Percentiles rank a stretch among this genome's conserved stretches.
phyloP scores from a whole-genome alignment of 2,888 invertebrate species.

The Lepidocyrtoides sp. region DNA sequence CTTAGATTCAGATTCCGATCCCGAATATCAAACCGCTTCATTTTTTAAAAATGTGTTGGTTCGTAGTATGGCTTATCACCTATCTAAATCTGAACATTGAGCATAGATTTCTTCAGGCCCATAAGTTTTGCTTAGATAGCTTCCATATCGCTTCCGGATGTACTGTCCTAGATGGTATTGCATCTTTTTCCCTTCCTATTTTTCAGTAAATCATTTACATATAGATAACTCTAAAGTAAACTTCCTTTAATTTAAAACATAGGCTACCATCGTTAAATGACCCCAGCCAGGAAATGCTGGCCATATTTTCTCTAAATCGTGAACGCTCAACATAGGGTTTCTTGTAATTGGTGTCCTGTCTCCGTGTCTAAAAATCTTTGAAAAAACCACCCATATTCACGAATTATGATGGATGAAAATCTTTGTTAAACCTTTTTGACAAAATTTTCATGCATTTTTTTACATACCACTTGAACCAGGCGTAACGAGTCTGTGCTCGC shows the following conservation, averaged over 20 bases:
- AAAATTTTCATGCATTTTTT: background rate
- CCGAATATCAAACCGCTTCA: no score
- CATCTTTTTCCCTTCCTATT: conserved; percentile 86
- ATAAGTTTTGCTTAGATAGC: conserved; percentile 86
- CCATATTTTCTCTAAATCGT: conserved; percentile 88
- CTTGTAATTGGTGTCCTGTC: conserved; percentile 90
- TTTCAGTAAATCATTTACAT: background rate
- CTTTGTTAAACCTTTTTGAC: background rate
- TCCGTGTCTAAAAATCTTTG: conserved; percentile 90
- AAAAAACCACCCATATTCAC: background rate
- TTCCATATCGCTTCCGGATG: conserved; percentile 91
- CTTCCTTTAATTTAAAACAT: background rate
- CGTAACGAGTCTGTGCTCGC: conserved; percentile 53
- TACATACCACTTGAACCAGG: conserved; percentile 77
- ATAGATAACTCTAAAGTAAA: background rate
- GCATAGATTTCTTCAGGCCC: conserved; percentile 87
- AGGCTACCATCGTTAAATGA: conserved; percentile 89
- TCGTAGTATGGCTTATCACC: no score
- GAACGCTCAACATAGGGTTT: conserved; percentile 89
- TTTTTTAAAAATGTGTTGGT: no score
- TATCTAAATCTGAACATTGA: conserved; percentile 93
- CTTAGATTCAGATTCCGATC: no score
- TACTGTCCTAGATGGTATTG: conserved; percentile 91
- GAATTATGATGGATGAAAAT: background rate
- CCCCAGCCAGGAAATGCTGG: conserved; percentile 90